Evolutionary conservation across 2,797 vertebrate species (phyloP), one percentile per base, ranked within the genome.

Genomic region (Pachyuromys duprasi): DNA sequence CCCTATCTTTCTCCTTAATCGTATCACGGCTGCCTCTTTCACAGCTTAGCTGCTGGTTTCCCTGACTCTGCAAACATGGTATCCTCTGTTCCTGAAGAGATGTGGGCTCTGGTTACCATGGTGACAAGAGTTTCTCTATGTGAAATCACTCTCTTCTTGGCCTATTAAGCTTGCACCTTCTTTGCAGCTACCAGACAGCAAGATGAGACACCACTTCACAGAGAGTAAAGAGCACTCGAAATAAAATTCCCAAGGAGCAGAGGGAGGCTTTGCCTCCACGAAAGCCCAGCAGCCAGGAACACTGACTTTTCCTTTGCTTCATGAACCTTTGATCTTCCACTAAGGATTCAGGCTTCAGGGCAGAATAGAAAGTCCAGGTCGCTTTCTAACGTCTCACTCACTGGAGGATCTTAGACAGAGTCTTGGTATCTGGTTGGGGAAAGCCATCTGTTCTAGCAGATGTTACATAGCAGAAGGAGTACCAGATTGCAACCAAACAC

Each of bases 71-170:
- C 72, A 80, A 80, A 60, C 39, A 2, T 17, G 22, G 39, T 20
- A 2, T 22, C 82, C 39, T 2, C 53, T 5, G 14, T 60, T 91
- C 70, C 89, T 62, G 4, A 63, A 83, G 60, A 74, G 63, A 28
- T 0, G 75, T 12, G 82, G 79, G 65, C 57, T 42, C 65, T 1
- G 0, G 96, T 97, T 94, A 87, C 93, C 84, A 92, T 78, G 84
- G 91, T 53, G 94, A 96, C 76, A 2, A 31, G 70, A 80, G 79
- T 49, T 60, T 62, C 42, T 95, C 74, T 87, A 8, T 84, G 45
- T 96, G 88, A 76, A 36, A n/a, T 84, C 83, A 4, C 26, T 78
- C 53, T 18, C 36, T 78, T 31, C 60, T 80, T 55, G 49, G 84
- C 63, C 96, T 9, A 17, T 53, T 86, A 65, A 45, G 91, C 5